Evolutionary conservation across 2,797 vertebrate species (phyloP).

Genomic region (Nothura maculosa): DNA sequence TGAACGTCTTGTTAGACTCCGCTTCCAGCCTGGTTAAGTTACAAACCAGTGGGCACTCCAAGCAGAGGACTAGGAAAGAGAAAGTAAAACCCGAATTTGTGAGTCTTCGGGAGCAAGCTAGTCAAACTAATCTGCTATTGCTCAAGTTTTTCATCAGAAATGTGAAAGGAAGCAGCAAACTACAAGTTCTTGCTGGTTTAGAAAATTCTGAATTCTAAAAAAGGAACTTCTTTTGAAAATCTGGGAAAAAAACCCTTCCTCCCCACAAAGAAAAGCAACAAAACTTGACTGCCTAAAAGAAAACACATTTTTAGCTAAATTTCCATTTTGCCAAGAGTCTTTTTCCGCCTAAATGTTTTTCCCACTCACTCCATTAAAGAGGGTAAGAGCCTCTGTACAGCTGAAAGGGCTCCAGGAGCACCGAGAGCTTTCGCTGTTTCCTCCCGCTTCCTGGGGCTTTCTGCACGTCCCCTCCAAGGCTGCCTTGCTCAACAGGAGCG

Average conservation of each 20-base stretch:
- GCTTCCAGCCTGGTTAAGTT: rapidly evolving
- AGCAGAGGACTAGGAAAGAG: neutral
- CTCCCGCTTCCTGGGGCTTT: neutral
- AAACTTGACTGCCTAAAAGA: neutral
- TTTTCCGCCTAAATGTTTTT: neutral
- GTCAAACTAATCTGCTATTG: neutral
- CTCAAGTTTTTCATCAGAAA: neutral
- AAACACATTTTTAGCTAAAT: neutral
- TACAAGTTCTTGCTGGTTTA: neutral
- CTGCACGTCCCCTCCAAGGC: neutral
- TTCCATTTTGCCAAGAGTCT: neutral
- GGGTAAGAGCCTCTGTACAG: neutral
- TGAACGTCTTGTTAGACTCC: rapidly evolving
- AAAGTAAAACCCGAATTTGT: neutral
- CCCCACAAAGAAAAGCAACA: neutral
- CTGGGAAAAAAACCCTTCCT: neutral
- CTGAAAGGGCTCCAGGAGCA: neutral
- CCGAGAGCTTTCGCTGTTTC: neutral
- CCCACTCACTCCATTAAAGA: neutral
- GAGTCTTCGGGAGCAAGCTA: neutral
- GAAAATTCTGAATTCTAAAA: neutral
- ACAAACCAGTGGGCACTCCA: neutral
- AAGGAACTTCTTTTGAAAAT: neutral
- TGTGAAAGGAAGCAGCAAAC: neutral
- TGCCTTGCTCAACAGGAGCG: neutral